Percentiles rank a stretch among this genome's conserved stretches.
Conservation (phyloP, 1,140 invertebrate species). For the Scylla paramamosain region DNA sequence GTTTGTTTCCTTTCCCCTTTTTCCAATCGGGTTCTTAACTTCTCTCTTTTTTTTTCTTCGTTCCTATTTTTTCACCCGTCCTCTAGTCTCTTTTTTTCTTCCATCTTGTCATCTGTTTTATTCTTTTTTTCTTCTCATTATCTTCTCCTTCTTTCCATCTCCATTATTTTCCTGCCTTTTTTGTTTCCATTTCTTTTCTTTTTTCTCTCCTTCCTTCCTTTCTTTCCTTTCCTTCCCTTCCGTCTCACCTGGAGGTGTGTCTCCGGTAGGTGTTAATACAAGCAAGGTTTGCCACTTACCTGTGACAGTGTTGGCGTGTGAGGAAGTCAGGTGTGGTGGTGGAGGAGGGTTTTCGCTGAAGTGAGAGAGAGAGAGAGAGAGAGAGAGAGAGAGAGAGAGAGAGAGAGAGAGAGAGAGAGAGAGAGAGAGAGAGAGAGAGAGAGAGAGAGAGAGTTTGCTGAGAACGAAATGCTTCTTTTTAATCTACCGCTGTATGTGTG, state of each 20-base stretch:
- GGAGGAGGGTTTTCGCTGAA: background rate
- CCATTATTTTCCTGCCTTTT: too few species aligned
- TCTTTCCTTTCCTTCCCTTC: too few species aligned
- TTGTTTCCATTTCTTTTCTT: too few species aligned
- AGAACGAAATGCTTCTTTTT: background rate
- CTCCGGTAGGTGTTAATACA: background rate
- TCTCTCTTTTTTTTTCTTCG: too few species aligned
- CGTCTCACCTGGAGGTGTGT: background rate
- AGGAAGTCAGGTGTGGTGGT: background rate
- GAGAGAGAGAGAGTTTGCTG: background rate
- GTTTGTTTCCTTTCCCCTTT: background rate
- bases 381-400: background rate
- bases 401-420: background rate
- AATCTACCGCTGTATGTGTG: background rate
- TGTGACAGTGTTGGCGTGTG: background rate
- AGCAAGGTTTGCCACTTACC: background rate
- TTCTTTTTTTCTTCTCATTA: too few species aligned
- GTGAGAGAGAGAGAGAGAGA: background rate
- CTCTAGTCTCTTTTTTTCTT: too few species aligned
- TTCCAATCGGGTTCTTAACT: too few species aligned
- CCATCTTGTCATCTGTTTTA: too few species aligned
- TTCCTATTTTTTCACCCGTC: too few species aligned
- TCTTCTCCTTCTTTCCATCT: too few species aligned
- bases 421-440: background rate
- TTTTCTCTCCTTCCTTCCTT: too few species aligned